Conservation (phyloP, 2,888 invertebrate genomes). For the Nemoura dubitans region DNA sequence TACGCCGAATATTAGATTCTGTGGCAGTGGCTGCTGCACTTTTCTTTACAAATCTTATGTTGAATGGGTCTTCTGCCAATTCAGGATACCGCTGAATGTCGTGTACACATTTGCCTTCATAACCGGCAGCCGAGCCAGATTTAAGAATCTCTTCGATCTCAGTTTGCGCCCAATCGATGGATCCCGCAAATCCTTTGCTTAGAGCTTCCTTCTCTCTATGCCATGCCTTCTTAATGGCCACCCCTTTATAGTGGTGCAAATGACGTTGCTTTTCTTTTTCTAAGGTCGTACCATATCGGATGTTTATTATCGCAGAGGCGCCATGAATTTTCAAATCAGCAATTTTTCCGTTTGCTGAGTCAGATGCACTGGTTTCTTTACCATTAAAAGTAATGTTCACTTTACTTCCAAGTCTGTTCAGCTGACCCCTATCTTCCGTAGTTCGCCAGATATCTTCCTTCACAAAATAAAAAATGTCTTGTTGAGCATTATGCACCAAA, state of each 20-base stretch:
- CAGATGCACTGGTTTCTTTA: slow-evolving; percentile 63
- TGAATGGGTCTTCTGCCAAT: slow-evolving; percentile 94
- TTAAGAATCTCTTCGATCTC: slow-evolving; percentile 91
- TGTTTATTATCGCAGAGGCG: slow-evolving; percentile 87
- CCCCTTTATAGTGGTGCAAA: slow-evolving; percentile 87
- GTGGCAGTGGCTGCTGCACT: slow-evolving; percentile 45
- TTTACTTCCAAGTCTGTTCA: slow-evolving; percentile 89
- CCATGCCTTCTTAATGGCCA: slow-evolving; percentile 92
- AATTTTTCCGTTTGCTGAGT: slow-evolving; percentile 54
- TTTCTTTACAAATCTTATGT: slow-evolving; percentile 88
- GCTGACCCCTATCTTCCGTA: slow-evolving; percentile 85
- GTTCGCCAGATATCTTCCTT: slow-evolving; percentile 92
- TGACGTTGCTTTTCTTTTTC: slow-evolving; percentile 89
- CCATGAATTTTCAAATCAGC: slow-evolving; percentile 92
- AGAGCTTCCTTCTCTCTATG: slow-evolving; percentile 88
- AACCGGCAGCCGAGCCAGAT: slow-evolving; percentile 82
- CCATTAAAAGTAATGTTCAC: slow-evolving; percentile 93
- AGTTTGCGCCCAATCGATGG: slow-evolving; percentile 84
- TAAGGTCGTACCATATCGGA: slow-evolving; percentile 93
- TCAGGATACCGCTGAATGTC: slow-evolving; percentile 91
- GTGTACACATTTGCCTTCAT: slow-evolving; percentile 92
- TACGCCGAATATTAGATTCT: slow-evolving; percentile 46
- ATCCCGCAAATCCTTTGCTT: slow-evolving; percentile 78
- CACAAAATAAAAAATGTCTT: slow-evolving; percentile 92
- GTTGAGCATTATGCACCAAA: slow-evolving; percentile 86